phyloP scores from a whole-genome alignment of 2,797 vertebrate species.

The Takifugu rubripes region DNA sequence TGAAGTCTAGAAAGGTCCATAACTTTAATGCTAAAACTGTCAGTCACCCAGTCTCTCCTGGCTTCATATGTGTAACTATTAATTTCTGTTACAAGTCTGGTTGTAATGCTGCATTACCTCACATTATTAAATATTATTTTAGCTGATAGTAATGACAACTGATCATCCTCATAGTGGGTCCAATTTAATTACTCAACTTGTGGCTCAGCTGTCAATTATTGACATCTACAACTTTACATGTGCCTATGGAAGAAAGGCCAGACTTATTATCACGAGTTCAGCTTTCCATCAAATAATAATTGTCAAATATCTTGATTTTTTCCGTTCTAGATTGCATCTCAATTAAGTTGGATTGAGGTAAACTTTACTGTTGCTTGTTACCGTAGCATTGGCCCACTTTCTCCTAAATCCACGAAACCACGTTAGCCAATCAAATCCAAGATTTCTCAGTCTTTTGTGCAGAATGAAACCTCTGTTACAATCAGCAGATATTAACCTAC shows the following conservation, averaged over 20 bases:
- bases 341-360: background rate
- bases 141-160: too few species aligned
- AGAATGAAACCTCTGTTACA: constrained; percentile 49
- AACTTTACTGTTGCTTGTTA: constrained; percentile 25
- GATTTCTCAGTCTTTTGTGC: constrained; percentile 47
- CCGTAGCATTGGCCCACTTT: constrained; percentile 42
- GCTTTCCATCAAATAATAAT: background rate
- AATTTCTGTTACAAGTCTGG: too few species aligned
- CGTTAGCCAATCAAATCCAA: constrained; percentile 34
- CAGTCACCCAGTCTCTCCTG: too few species aligned
- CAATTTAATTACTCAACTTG: background rate
- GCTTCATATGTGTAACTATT: too few species aligned
- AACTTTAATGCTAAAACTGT: too few species aligned
- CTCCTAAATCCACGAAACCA: constrained; percentile 39
- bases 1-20: background rate
- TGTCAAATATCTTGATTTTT: background rate
- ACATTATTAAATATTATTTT: too few species aligned
- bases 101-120: too few species aligned
- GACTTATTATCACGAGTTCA: too few species aligned
- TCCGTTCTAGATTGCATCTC: background rate
- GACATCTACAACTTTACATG: background rate
- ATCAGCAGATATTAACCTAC: constrained; percentile 29
- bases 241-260: background rate
- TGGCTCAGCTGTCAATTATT: background rate
- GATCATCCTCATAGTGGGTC: too few species aligned